phyloP scores from a whole-genome alignment of 2,113 vertebrate genomes.

The Scomber colias region DNA sequence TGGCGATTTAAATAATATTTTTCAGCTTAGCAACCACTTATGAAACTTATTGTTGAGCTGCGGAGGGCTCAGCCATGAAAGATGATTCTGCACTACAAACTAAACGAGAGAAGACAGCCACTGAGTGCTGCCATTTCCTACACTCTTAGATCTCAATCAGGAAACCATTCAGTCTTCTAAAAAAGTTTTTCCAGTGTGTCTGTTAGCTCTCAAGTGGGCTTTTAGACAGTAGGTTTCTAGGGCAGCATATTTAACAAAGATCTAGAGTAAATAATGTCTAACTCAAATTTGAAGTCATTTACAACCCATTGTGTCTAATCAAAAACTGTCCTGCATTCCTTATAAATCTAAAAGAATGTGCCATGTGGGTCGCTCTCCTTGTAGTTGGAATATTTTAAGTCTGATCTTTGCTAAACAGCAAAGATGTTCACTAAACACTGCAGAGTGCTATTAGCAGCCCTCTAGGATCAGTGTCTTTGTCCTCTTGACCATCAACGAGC shows the following conservation, averaged over 20 bases:
- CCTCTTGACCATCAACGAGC: neutral
- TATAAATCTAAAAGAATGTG: neutral
- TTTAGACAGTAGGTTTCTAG: neutral
- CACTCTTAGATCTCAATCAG: too few species aligned
- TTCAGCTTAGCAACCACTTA: neutral
- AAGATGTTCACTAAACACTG: neutral
- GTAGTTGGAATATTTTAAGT: too few species aligned
- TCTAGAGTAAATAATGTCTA: too few species aligned
- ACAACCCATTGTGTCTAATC: neutral
- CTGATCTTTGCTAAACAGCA: neutral
- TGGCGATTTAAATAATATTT: neutral
- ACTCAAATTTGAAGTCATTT: neutral
- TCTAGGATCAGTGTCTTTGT: neutral
- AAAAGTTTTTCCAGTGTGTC: neutral
- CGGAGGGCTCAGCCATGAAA: too few species aligned
- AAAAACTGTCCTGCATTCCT: neutral
- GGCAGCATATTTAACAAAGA: too few species aligned
- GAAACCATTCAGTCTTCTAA: neutral
- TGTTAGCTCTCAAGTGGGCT: neutral
- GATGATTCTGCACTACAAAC: neutral
- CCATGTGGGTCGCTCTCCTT: too few species aligned
- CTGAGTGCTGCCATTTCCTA: neutral
- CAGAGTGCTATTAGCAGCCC: neutral
- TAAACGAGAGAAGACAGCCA: neutral
- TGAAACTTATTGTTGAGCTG: neutral